A percentile compares a stretch with the other conserved stretches of the same genome.
Evolutionary conservation across 2,797 vertebrate genomes (phyloP).

Genomic region (Pipistrellus kuhlii): DNA sequence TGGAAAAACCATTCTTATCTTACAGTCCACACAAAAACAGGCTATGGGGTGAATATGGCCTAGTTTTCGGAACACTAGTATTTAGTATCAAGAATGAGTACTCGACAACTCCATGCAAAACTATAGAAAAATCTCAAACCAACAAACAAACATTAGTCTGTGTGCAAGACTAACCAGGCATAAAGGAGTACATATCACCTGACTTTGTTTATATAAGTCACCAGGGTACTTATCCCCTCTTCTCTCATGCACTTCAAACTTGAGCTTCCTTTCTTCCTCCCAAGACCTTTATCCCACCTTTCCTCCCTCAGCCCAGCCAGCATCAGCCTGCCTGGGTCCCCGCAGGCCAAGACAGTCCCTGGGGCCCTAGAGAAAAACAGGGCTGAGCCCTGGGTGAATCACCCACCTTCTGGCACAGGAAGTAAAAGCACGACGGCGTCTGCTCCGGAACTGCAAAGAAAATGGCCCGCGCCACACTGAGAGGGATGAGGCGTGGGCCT

Average conservation of each 20-base stretch:
- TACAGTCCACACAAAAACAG: background rate
- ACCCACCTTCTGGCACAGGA: slow-evolving; percentile 29
- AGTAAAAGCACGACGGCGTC: background rate
- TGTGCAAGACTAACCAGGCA: background rate
- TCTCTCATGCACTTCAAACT: background rate
- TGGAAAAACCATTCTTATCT: background rate
- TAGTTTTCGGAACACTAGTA: background rate
- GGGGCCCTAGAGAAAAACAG: background rate
- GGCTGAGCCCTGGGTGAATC: too few species aligned
- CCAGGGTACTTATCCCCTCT: background rate
- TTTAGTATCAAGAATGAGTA: background rate
- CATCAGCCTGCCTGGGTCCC: background rate
- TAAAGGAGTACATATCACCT: too few species aligned
- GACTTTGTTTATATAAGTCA: background rate
- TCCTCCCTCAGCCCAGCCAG: background rate
- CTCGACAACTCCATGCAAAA: background rate
- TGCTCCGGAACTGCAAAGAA: background rate
- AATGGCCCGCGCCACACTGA: background rate
- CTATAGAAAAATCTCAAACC: background rate
- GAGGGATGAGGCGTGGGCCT: background rate
- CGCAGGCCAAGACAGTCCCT: background rate
- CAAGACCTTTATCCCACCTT: background rate
- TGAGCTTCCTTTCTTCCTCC: background rate
- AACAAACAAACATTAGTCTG: background rate
- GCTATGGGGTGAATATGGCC: background rate